Conservation (phyloP, 2,113 vertebrate species). For the Oncorhynchus clarkii region DNA sequence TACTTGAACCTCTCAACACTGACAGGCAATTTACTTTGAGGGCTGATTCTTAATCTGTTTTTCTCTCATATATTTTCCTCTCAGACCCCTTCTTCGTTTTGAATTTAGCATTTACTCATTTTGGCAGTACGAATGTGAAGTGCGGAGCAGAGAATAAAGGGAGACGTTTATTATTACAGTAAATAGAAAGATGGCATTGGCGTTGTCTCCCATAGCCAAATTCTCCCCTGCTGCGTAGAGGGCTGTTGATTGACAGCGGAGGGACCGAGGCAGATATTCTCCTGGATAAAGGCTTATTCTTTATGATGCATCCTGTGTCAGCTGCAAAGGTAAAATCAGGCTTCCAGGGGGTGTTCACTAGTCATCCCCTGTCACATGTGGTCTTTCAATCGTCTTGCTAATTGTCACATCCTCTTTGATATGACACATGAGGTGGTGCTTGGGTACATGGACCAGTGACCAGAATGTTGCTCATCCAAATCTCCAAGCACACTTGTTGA, state of each 20-base stretch:
- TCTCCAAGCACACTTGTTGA: background rate
- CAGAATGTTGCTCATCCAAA: background rate
- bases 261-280: slow-evolving; percentile 11
- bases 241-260: slow-evolving; percentile 17
- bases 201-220: slow-evolving; percentile 14
- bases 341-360: background rate
- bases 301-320: slow-evolving; percentile 29
- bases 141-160: slow-evolving; percentile 36
- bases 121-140: slow-evolving; percentile 34
- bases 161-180: slow-evolving; percentile 45
- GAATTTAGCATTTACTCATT: slow-evolving; percentile 26
- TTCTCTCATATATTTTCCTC: background rate
- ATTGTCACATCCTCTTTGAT: background rate
- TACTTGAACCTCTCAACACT: slow-evolving; percentile 22
- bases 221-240: slow-evolving; percentile 9
- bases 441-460: background rate
- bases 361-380: background rate
- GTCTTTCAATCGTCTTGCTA: background rate
- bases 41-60: background rate
- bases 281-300: slow-evolving; percentile 1
- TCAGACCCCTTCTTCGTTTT: slow-evolving; percentile 37
- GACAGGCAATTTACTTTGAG: slow-evolving; percentile 47
- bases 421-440: background rate
- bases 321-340: slow-evolving; percentile 2
- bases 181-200: slow-evolving; percentile 35